phyloP scores from a whole-genome alignment of 2,888 invertebrate genomes.

The Diarsia dahlii region DNA sequence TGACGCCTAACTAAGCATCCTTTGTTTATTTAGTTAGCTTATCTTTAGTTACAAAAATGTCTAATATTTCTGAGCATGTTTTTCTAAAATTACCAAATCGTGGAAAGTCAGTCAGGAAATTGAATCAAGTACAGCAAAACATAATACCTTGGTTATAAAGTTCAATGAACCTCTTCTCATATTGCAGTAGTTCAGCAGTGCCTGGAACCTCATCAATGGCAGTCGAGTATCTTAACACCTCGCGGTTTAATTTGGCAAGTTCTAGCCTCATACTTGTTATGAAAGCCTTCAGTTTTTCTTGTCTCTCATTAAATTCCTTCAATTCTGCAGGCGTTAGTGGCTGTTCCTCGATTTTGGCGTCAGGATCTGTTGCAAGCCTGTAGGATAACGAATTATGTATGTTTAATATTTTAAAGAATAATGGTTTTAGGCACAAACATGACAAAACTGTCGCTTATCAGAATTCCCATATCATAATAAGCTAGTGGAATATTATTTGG shows the following conservation, averaged over 20 bases:
- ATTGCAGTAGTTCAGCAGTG: slow-evolving; percentile 97
- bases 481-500: not conserved
- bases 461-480: not conserved
- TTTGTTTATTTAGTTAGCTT: not conserved
- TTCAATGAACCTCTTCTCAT: slow-evolving; percentile 98
- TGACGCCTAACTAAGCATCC: too few species aligned
- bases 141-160: slow-evolving; percentile 96
- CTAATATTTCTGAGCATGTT: not conserved
- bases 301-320: slow-evolving; percentile 84
- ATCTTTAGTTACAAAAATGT: not conserved
- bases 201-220: slow-evolving; percentile 98
- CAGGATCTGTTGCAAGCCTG: slow-evolving; percentile 79
- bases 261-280: slow-evolving; percentile 89
- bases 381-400: slow-evolving; percentile 1
- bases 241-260: slow-evolving; percentile 94
- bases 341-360: slow-evolving; percentile 76
- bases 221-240: slow-evolving; percentile 95
- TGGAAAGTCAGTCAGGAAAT: not conserved
- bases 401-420: not conserved
- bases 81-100: not conserved
- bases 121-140: not conserved
- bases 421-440: not conserved
- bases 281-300: slow-evolving; percentile 82
- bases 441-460: not conserved
- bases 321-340: slow-evolving; percentile 82